These are phyloP conservation scores for Melinaea marsaeus DNA, from an alignment of 2,888 invertebrate genomes.

Conservation along the genomic window DNA sequence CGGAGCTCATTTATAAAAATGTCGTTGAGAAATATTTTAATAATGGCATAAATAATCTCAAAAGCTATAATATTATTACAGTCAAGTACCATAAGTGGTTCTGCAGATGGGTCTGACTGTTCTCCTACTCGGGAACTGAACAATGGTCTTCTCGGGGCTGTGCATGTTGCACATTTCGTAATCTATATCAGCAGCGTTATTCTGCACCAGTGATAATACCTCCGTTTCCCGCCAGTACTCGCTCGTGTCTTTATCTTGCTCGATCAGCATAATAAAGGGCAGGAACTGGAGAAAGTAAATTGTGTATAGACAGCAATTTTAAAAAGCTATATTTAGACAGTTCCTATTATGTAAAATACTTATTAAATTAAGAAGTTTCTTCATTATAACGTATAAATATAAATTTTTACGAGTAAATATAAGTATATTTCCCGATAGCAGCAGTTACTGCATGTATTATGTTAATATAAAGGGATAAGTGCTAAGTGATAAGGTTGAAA, in stretches of 20 bases:
- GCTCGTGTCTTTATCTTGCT: conserved; percentile 57
- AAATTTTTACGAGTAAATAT: no score
- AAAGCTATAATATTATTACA: neutral
- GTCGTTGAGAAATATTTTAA: no score
- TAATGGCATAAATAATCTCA: neutral
- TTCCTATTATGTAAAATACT: no score
- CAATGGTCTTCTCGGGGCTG: conserved; percentile 30
- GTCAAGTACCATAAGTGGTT: conserved; percentile 46
- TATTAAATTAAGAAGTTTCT: no score
- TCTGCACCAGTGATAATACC: conserved; percentile 54
- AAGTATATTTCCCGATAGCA: no score
- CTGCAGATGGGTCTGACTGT: conserved; percentile 61
- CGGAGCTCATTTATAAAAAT: no score
- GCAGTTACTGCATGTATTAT: no score
- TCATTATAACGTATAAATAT: no score
- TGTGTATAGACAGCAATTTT: neutral
- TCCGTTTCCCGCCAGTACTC: conserved; percentile 71
- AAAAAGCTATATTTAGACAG: no score
- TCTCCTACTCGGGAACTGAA: conserved; percentile 48
- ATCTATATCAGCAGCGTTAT: conserved; percentile 51
- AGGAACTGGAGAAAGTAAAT: conserved; percentile 48
- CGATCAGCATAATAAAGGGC: conserved; percentile 59
- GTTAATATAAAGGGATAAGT: no score
- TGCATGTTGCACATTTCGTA: conserved; percentile 53
- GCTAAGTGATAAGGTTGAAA: no score